Conservation (phyloP, 2,888 invertebrate species). For the Diaphora mendica region DNA sequence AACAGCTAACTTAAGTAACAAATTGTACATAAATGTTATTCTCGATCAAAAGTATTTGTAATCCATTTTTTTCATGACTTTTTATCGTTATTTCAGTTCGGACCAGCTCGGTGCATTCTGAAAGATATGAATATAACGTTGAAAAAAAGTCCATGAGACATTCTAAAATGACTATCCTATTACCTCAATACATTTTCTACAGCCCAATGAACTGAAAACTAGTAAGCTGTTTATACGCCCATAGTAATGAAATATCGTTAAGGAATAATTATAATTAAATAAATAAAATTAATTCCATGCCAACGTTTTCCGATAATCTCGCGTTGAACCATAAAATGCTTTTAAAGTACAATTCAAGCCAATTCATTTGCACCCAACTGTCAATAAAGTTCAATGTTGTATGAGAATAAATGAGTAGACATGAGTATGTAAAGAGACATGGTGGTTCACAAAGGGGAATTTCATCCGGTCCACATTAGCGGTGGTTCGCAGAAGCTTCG, state of each 20-base stretch:
- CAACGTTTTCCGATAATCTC: conserved; percentile 66
- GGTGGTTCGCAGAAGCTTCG: conserved; percentile 72
- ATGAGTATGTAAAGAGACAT: conserved; percentile 55
- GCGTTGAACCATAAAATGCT: conserved; percentile 67
- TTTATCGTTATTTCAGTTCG: neutral
- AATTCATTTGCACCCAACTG: conserved; percentile 68
- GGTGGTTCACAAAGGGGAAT: conserved; percentile 65
- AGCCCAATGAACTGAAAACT: neutral
- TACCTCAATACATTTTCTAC: neutral
- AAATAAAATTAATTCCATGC: conserved; percentile 65
- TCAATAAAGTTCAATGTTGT: conserved; percentile 67
- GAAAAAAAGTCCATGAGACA: neutral
- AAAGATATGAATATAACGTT: neutral
- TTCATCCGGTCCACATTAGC: conserved; percentile 72
- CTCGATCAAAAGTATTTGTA: no score
- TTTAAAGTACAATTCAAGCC: conserved; percentile 65
- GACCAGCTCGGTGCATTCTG: no score
- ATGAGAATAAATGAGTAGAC: conserved; percentile 64
- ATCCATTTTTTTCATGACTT: no score
- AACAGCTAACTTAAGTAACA: no score
- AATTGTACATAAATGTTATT: no score
- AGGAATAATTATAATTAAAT: conserved; percentile 65
- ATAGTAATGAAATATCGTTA: conserved; percentile 48
- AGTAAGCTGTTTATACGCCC: neutral
- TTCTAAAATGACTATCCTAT: neutral